Evolutionary conservation across 2,797 vertebrate genomes (phyloP), one percentile per base, ranked within the genome.

Genomic region (Pseudochromis fuscus): DNA sequence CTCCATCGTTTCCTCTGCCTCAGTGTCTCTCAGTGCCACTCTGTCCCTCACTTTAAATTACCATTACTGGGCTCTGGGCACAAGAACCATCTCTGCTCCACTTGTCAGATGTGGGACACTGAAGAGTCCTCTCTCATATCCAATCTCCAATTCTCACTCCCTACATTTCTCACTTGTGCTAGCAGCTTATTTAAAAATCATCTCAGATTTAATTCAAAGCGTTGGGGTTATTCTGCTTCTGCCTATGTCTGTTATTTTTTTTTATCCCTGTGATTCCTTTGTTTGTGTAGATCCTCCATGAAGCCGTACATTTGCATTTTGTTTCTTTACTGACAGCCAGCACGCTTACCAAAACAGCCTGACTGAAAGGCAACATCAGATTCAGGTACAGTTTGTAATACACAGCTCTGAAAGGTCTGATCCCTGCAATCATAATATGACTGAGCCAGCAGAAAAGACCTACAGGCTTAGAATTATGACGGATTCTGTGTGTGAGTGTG

Each of bases 1-100:
- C 49, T 51, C 49, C n/a, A 7, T 48, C 16, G 18, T 55, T 59
- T 67, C 69, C 72, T 77, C 67, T 77, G 58, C 75, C 59, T 79
- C 73, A 16, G 51, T 44, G 67, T 78, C 79, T 82, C 81, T 74
- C 68, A 23, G 46, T 67, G 59, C 72, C 77, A 86, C 86, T 84
- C 86, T 72, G 70, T 78, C 84, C 78, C 86, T 90, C 91, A 88
- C 90, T 90, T 91, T 88, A 82, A 83, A 93, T 93, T 85, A 92
- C 82, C 86, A 89, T 90, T 89, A 88, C 62, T 63, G 73, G 74
- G 84, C 87, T 82, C 76, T 67, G 68, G 83, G 86, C 83, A 79
- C 75, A 79, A 67, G 68, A 85, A 85, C 84, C 42, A 59, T 88
- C 87, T 83, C 85, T 91, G 91, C 91, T 91, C 91, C 87, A 89